phyloP scores from a whole-genome alignment of 2,113 vertebrate species.

The Clarias magur region DNA sequence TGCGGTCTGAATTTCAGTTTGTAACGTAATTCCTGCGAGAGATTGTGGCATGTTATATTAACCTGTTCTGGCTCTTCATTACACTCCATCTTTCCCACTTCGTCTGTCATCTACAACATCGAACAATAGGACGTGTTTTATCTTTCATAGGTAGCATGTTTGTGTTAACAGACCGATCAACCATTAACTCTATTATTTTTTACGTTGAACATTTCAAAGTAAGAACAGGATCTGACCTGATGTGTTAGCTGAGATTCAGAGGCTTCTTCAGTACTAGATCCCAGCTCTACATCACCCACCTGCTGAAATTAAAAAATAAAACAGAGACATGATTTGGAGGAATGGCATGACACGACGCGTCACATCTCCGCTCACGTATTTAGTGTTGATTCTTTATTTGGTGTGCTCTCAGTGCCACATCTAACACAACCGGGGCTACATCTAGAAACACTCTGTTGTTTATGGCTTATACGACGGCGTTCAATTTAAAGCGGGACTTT shows the following conservation, averaged over 20 bases:
- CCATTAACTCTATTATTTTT: not conserved
- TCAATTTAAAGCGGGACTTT: too few relatives aligned
- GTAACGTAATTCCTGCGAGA: too few relatives aligned
- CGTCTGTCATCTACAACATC: not conserved
- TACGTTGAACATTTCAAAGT: not conserved
- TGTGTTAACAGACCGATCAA: too few relatives aligned
- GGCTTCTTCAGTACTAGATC: not conserved
- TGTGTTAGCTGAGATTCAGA: not conserved
- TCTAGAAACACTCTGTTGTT: too few relatives aligned
- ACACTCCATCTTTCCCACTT: not conserved
- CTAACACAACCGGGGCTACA: too few relatives aligned
- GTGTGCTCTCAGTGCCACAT: not conserved
- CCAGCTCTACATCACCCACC: not conserved
- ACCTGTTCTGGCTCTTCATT: constrained; percentile 11
- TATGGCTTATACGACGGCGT: too few relatives aligned
- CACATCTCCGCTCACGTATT: not conserved
- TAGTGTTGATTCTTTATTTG: not conserved
- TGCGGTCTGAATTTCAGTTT: too few relatives aligned
- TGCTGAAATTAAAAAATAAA: not conserved
- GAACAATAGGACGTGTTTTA: not conserved
- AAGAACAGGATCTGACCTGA: not conserved
- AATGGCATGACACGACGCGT: not conserved
- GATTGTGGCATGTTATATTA: not conserved
- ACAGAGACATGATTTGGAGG: too few relatives aligned
- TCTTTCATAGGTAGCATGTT: not conserved